These are phyloP conservation scores for Oreotrochilus melanogaster DNA, from an alignment of 2,113 vertebrate genomes.

Conservation along the genomic window DNA sequence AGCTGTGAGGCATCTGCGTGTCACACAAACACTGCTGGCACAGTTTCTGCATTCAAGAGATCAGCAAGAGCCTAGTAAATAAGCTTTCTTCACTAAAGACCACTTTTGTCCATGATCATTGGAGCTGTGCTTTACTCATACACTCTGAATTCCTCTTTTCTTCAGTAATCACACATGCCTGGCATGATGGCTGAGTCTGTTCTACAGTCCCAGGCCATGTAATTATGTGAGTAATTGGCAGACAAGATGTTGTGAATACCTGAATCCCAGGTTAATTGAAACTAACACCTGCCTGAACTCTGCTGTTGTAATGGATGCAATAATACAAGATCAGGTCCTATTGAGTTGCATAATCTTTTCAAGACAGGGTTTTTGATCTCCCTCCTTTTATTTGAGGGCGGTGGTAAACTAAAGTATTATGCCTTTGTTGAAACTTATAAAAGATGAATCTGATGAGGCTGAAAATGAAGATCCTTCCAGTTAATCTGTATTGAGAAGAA, in stretches of 20 bases:
- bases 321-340: constrained; percentile 76
- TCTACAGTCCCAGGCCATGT: constrained; percentile 77
- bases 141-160: constrained; percentile 78
- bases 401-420: constrained; percentile 12
- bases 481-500: constrained; percentile 37
- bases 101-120: constrained; percentile 69
- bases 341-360: constrained; percentile 80
- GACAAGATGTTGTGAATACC: constrained; percentile 78
- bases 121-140: constrained; percentile 71
- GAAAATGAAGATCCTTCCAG: constrained; percentile 46
- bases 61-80: constrained; percentile 43
- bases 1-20: constrained; percentile 53
- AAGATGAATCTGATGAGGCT: constrained; percentile 23
- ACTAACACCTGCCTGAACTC: constrained; percentile 75
- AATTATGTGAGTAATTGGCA: constrained; percentile 83
- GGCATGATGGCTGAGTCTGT: constrained; percentile 79
- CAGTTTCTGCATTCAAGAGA: constrained; percentile 55
- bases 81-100: constrained; percentile 62
- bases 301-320: constrained; percentile 72
- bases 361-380: constrained; percentile 63
- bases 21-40: constrained; percentile 60
- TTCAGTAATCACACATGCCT: constrained; percentile 82
- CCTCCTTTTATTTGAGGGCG: constrained; percentile 34
- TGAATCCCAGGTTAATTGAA: constrained; percentile 82
- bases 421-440: constrained; percentile 39